phyloP scores from a whole-genome alignment of 2,797 vertebrate species.

The Parotocinclus haroldoi region DNA sequence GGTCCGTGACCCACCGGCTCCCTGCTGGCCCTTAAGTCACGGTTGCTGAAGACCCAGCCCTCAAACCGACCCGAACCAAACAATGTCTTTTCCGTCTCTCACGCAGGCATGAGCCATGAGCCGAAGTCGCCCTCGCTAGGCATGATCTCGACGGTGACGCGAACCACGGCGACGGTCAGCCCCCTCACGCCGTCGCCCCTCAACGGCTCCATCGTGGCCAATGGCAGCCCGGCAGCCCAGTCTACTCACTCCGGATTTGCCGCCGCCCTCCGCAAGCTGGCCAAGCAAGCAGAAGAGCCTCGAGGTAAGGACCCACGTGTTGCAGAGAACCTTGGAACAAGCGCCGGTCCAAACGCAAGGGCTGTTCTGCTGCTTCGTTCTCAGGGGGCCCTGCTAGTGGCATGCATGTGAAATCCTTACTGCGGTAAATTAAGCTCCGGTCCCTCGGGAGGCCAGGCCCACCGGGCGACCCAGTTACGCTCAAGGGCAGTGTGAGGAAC shows the following conservation, averaged over 20 bases:
- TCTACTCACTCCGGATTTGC: slow-evolving; percentile 96
- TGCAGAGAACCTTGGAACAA: slow-evolving; percentile 4
- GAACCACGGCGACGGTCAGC: slow-evolving; percentile 97
- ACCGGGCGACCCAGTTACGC: slow-evolving; percentile 56
- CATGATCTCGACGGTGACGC: slow-evolving; percentile 96
- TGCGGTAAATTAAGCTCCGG: slow-evolving; percentile 57
- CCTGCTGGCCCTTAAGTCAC: slow-evolving; percentile 20
- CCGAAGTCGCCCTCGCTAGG: slow-evolving; percentile 98
- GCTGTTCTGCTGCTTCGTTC: slow-evolving; percentile 3
- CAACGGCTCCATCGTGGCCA: slow-evolving; percentile 95
- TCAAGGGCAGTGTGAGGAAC: neutral
- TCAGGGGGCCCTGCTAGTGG: slow-evolving; percentile 44
- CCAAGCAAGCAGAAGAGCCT: slow-evolving; percentile 97
- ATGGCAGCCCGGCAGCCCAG: slow-evolving; percentile 92
- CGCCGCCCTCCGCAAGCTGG: slow-evolving; percentile 96
- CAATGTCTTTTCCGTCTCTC: slow-evolving; percentile 11
- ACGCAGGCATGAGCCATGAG: slow-evolving; percentile 99
- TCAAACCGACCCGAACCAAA: slow-evolving; percentile 15
- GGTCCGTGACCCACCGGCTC: slow-evolving; percentile 26
- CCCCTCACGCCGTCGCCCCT: slow-evolving; percentile 94
- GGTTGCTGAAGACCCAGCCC: slow-evolving; percentile 2
- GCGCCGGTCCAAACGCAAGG: slow-evolving; percentile 15
- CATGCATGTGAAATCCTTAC: slow-evolving; percentile 49
- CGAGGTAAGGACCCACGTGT: slow-evolving; percentile 77
- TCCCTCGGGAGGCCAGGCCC: slow-evolving; percentile 52